Evolutionary conservation across 2,888 invertebrate genomes (phyloP).

Genomic region (Drosophila niveifrons): DNA sequence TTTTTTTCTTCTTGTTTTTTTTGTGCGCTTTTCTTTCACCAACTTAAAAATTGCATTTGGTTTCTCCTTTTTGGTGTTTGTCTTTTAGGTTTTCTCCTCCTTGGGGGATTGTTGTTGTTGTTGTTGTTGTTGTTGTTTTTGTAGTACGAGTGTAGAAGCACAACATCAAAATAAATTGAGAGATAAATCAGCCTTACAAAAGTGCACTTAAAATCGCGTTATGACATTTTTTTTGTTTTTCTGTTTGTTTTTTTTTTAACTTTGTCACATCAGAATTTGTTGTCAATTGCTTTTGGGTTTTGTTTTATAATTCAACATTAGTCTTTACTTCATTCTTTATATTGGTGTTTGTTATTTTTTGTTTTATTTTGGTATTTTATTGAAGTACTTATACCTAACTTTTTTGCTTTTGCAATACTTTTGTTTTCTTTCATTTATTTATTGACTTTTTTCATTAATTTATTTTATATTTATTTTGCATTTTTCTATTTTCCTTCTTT

Average conservation of each 20-base stretch:
- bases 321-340: constrained; percentile 28
- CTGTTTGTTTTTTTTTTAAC: not conserved
- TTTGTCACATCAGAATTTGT: constrained; percentile 42
- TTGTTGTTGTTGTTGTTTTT: not conserved
- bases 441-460: no score
- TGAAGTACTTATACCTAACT: no score
- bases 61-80: constrained; percentile 2
- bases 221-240: not conserved
- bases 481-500: no score
- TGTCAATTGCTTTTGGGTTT: constrained; percentile 70
- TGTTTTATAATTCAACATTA: not conserved
- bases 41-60: no score
- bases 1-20: constrained; percentile 11
- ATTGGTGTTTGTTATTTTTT: no score
- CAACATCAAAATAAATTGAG: constrained; percentile 83
- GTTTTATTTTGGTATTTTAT: no score
- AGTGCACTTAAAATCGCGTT: constrained; percentile 82
- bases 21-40: constrained; percentile 10
- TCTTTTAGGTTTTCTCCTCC: constrained; percentile 20
- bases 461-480: no score
- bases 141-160: constrained; percentile 76
- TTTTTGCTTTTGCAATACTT: no score
- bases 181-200: constrained; percentile 85
- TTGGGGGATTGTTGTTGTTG: constrained; percentile 20
- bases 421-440: no score